phyloP scores from a whole-genome alignment of 2,113 vertebrate genomes.

The Mesocricetus auratus region DNA sequence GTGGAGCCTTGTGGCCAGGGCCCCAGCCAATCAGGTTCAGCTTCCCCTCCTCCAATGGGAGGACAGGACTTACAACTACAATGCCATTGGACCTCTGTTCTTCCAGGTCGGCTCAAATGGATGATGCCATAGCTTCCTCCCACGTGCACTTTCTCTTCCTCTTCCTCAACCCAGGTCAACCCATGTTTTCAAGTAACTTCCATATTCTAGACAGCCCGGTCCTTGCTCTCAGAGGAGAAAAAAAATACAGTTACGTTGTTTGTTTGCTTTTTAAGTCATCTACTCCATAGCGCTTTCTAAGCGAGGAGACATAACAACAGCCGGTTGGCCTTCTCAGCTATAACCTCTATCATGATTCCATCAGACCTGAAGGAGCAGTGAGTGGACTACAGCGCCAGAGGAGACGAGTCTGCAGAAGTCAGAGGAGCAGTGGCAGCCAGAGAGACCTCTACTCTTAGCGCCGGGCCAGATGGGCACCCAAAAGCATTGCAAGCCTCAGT shows the following conservation, averaged over 20 bases:
- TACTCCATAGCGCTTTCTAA: not conserved
- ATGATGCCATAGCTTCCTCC: not conserved
- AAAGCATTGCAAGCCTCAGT: not conserved
- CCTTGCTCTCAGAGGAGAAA: not conserved
- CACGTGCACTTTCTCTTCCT: not conserved
- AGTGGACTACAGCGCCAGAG: not conserved
- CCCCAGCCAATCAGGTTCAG: not conserved
- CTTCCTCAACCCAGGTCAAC: not conserved
- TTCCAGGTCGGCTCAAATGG: not conserved
- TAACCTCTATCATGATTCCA: not conserved
- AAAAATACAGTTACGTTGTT: not conserved
- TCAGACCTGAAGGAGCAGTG: not conserved
- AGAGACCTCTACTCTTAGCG: not conserved
- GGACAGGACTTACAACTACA: not conserved
- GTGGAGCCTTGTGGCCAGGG: not conserved
- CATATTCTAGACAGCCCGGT: not conserved
- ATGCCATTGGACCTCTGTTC: not conserved
- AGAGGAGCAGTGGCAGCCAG: not conserved
- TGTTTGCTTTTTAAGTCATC: not conserved
- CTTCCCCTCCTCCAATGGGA: not conserved
- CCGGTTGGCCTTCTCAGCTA: not conserved
- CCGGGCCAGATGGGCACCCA: slow-evolving; percentile 64
- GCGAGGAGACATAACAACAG: not conserved
- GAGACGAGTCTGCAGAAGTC: not conserved
- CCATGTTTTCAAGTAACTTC: not conserved